Evolutionary conservation across 2,113 vertebrate genomes (phyloP).

Genomic region (Hippocampus abdominalis): DNA sequence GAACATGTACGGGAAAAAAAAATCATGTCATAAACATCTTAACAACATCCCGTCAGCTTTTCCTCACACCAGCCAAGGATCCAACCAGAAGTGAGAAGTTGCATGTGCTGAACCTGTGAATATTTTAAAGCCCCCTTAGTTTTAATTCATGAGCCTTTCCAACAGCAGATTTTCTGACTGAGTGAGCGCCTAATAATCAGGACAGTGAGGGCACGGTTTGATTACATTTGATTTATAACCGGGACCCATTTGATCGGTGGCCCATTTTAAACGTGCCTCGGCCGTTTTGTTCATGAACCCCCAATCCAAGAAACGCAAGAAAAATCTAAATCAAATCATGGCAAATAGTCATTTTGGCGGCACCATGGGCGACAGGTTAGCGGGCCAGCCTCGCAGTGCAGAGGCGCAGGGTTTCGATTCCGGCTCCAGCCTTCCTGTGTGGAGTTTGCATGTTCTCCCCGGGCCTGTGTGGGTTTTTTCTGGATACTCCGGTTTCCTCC

Average conservation of each 20-base stretch:
- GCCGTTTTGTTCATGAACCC: background rate
- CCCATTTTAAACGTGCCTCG: background rate
- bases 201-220: background rate
- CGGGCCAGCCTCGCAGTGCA: no score
- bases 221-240: conserved; percentile 7
- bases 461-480: no score
- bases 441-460: no score
- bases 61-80: conserved; percentile 1
- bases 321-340: background rate
- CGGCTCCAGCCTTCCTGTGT: no score
- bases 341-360: background rate
- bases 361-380: no score
- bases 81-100: conserved; percentile 1
- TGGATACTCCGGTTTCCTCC: no score
- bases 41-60: conserved; percentile 6
- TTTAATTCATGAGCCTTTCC: conserved; percentile 1
- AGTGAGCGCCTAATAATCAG: conserved; percentile 6
- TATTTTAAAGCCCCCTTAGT: background rate
- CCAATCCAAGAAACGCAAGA: background rate
- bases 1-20: background rate
- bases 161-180: conserved; percentile 13
- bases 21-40: background rate
- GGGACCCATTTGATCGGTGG: conserved; percentile 3
- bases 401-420: no score
- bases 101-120: conserved; percentile 7